A percentile compares a stretch with the other conserved stretches of the same genome.
These are phyloP conservation scores for Sinocyclocheilus anophthalmus DNA, from an alignment of 2,113 vertebrate genomes.

Conservation along the genomic window DNA sequence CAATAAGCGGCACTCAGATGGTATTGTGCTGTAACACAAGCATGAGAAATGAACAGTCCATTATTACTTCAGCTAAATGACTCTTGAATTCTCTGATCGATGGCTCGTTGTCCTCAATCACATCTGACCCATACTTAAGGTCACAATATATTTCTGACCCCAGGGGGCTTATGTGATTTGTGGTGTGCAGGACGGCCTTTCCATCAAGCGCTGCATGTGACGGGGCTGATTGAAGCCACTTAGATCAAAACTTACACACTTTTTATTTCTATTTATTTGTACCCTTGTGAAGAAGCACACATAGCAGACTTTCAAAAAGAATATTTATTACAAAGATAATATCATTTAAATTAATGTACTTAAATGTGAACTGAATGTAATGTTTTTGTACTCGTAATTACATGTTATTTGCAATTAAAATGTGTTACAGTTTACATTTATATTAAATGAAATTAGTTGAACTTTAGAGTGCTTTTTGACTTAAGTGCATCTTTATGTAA, in stretches of 20 bases:
- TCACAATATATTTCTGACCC: slow-evolving; percentile 35
- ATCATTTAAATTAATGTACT: background rate
- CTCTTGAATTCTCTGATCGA: slow-evolving; percentile 28
- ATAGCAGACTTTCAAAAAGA: background rate
- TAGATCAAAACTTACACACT: background rate
- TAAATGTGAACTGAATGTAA: background rate
- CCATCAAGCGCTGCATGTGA: background rate
- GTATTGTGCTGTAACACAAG: slow-evolving; percentile 23
- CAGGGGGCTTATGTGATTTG: slow-evolving; percentile 21
- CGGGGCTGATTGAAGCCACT: background rate
- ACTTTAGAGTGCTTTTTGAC: background rate
- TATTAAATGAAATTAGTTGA: background rate
- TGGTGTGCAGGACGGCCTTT: slow-evolving; percentile 9
- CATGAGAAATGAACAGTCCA: slow-evolving; percentile 32
- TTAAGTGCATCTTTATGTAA: too few relatives aligned
- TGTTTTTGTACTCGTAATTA: background rate
- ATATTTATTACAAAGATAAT: background rate
- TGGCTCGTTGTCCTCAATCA: slow-evolving; percentile 28
- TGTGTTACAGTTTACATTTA: background rate
- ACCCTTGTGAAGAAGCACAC: background rate
- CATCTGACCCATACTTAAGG: slow-evolving; percentile 34
- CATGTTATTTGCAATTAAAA: background rate
- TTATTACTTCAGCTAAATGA: slow-evolving; percentile 31
- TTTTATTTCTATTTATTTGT: background rate
- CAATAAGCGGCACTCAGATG: slow-evolving; percentile 5